phyloP scores from a whole-genome alignment of 2,113 vertebrate species.

The Hippocampus abdominalis region DNA sequence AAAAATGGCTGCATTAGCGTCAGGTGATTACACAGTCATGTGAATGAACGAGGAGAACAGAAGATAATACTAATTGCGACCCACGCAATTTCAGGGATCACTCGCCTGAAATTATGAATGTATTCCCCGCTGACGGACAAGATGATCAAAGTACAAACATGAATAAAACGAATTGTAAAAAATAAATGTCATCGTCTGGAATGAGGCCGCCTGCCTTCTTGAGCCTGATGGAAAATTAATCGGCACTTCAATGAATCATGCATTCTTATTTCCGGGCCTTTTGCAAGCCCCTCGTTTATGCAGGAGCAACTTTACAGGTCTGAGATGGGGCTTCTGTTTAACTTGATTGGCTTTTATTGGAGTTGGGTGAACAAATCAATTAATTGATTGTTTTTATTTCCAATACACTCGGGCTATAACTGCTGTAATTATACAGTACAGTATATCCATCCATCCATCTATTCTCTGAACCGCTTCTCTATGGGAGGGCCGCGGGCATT shows the following conservation, averaged over 20 bases:
- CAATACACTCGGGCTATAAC: no score
- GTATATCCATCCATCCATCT: no score
- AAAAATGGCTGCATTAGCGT: slow-evolving; percentile 18
- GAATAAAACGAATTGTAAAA: slow-evolving; percentile 21
- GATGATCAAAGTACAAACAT: slow-evolving; percentile 32
- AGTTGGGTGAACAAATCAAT: no score
- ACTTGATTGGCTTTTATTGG: slow-evolving; percentile 1
- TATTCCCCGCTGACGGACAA: slow-evolving; percentile 30
- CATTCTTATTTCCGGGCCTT: neutral
- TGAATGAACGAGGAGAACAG: neutral
- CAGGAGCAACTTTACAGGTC: neutral
- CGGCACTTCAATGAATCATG: slow-evolving; percentile 22
- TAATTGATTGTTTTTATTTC: neutral
- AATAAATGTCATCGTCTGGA: slow-evolving; percentile 3
- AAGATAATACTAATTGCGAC: slow-evolving; percentile 27
- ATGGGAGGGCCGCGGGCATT: no score
- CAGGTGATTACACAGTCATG: slow-evolving; percentile 20
- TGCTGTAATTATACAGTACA: no score
- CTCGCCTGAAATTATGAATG: slow-evolving; percentile 9
- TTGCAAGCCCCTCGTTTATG: neutral
- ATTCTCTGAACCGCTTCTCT: no score
- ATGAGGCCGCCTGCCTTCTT: neutral
- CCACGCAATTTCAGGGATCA: slow-evolving; percentile 29
- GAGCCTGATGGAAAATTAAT: slow-evolving; percentile 20
- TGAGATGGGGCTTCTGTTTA: slow-evolving; percentile 13